These are phyloP conservation scores for Brevimyrus niger DNA, from an alignment of 2,113 vertebrate species.

Conservation along the genomic window DNA sequence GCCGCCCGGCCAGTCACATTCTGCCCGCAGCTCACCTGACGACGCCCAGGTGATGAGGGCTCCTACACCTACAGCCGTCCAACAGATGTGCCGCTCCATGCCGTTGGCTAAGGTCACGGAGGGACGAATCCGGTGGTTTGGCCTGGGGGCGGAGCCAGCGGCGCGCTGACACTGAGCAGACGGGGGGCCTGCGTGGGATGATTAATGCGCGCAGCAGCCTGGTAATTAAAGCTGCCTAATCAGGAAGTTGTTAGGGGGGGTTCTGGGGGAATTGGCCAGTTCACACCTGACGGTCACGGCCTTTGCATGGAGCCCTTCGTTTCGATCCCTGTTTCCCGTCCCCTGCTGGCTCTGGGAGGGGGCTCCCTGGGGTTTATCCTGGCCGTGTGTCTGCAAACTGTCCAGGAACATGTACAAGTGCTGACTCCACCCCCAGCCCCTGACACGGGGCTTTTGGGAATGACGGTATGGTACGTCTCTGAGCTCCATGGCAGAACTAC, in stretches of 20 bases:
- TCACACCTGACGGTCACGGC: slow-evolving; percentile 47
- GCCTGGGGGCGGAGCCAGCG: neutral
- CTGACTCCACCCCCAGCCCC: neutral
- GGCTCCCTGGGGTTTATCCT: slow-evolving; percentile 8
- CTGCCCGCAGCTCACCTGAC: neutral
- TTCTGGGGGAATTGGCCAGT: slow-evolving; percentile 16
- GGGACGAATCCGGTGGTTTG: neutral
- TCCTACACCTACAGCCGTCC: neutral
- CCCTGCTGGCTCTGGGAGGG: neutral
- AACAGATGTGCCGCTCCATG: neutral
- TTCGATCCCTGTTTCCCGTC: neutral
- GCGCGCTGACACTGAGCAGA: neutral
- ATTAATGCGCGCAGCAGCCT: slow-evolving; percentile 1
- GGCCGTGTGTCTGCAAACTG: slow-evolving; percentile 19
- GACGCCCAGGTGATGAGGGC: neutral
- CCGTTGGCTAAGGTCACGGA: neutral
- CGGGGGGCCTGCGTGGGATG: neutral
- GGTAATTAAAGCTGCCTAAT: slow-evolving; percentile 8
- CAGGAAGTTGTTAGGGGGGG: slow-evolving; percentile 17
- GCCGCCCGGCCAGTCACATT: neutral
- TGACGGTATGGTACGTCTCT: neutral
- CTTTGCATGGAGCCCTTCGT: neutral
- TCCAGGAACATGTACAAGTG: neutral
- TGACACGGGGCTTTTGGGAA: neutral
- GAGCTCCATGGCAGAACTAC: neutral